These are phyloP conservation scores for Drosophila seguyi DNA, from an alignment of 1,140 invertebrate species.

Conservation along the genomic window DNA sequence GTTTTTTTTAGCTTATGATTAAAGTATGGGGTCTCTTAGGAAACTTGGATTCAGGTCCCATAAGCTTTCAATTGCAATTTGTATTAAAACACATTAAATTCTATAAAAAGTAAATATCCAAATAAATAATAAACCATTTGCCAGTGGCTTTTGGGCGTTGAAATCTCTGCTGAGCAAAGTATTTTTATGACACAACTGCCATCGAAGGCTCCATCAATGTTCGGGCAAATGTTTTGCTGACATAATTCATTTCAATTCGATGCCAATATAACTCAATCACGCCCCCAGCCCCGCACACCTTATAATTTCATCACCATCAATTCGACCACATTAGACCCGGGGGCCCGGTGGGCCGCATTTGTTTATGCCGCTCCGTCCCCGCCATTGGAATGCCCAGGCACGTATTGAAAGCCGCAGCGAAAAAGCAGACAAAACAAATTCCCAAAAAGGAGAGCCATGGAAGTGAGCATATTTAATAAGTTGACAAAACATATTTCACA, in stretches of 20 bases:
- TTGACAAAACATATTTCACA: slow-evolving; percentile 83
- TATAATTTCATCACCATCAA: slow-evolving; percentile 42
- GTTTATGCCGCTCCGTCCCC: slow-evolving; percentile 32
- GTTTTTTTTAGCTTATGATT: background rate
- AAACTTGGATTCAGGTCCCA: background rate
- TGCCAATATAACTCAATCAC: slow-evolving; percentile 43
- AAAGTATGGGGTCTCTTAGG: background rate
- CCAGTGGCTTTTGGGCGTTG: background rate
- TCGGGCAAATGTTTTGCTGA: slow-evolving; percentile 43
- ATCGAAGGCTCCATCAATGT: slow-evolving; percentile 15
- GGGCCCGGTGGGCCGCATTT: slow-evolving; percentile 30
- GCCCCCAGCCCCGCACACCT: slow-evolving; percentile 29
- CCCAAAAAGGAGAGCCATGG: slow-evolving; percentile 28
- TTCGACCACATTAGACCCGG: slow-evolving; percentile 38
- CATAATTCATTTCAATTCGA: slow-evolving; percentile 44
- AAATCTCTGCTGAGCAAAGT: background rate
- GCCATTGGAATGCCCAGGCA: slow-evolving; percentile 61
- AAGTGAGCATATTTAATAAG: slow-evolving; percentile 81
- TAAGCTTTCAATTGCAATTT: background rate
- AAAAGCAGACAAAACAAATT: slow-evolving; percentile 38
- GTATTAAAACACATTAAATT: background rate
- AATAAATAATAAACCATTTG: background rate
- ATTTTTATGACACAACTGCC: slow-evolving; percentile 15
- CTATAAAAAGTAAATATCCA: background rate
- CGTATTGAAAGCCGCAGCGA: slow-evolving; percentile 45